phyloP scores from a whole-genome alignment of 2,797 vertebrate species.

The Urophycis tenuis region DNA sequence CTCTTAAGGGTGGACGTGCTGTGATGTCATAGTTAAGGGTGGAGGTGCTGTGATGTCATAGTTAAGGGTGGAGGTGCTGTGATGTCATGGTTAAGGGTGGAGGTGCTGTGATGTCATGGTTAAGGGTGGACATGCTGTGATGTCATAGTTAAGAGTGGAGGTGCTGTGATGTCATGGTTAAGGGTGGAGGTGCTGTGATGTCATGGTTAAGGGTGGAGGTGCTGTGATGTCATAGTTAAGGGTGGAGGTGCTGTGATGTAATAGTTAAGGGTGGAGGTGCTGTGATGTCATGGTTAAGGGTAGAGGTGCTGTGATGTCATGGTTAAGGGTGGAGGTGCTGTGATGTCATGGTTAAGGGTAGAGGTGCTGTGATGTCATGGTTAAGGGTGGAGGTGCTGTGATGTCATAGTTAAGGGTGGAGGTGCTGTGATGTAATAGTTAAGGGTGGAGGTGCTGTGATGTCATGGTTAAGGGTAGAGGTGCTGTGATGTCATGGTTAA shows the following conservation, averaged over 20 bases:
- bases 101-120: neutral
- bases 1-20: too few species aligned
- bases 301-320: neutral
- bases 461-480: neutral
- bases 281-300: neutral
- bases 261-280: too few species aligned
- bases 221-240: neutral
- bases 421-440: neutral
- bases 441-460: neutral
- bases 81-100: too few species aligned
- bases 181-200: neutral
- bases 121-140: too few species aligned
- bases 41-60: too few species aligned
- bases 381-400: neutral
- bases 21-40: too few species aligned
- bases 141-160: too few species aligned
- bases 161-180: neutral
- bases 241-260: neutral
- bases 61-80: too few species aligned
- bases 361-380: neutral
- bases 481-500: neutral
- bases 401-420: neutral
- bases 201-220: neutral
- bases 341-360: neutral
- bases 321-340: too few species aligned